A percentile compares a stretch with the other conserved stretches of the same genome.
These are phyloP conservation scores for Thalassophryne amazonica DNA, from an alignment of 2,797 vertebrate genomes.

Conservation along the genomic window DNA sequence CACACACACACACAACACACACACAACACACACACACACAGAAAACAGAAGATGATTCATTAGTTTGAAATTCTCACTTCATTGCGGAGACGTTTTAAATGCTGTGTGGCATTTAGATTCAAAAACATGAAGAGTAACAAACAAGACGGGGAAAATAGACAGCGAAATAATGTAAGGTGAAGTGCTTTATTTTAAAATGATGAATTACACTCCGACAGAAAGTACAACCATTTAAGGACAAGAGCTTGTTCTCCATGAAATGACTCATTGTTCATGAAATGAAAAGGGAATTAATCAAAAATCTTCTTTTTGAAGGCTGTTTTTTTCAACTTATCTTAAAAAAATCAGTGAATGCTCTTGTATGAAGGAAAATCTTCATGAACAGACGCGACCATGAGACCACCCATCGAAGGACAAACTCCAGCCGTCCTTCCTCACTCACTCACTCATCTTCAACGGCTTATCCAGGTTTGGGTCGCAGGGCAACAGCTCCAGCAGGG, in stretches of 20 bases:
- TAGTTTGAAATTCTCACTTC: slow-evolving; percentile 31
- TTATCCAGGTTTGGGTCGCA: no score
- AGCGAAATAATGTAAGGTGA: neutral
- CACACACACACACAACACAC: slow-evolving; percentile 3
- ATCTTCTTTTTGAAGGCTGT: no score
- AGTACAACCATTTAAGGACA: neutral
- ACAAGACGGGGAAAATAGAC: neutral
- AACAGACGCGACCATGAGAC: no score
- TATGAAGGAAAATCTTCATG: no score
- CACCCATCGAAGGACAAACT: no score
- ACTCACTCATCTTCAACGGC: no score
- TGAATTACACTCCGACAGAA: slow-evolving; percentile 9
- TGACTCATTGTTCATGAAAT: slow-evolving; percentile 14
- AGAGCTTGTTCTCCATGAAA: slow-evolving; percentile 7
- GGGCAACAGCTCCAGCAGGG: no score
- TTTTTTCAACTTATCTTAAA: no score
- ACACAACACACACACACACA: no score
- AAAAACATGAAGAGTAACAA: neutral
- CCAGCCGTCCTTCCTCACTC: no score
- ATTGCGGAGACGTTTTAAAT: neutral
- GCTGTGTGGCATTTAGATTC: neutral
- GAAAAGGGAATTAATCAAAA: slow-evolving; percentile 8
- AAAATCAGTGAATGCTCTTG: no score
- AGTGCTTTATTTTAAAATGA: slow-evolving; percentile 9
- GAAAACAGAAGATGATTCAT: slow-evolving; percentile 33